Evolutionary conservation across 1,140 invertebrate species (phyloP).

Genomic region (Drosophila repleta): DNA sequence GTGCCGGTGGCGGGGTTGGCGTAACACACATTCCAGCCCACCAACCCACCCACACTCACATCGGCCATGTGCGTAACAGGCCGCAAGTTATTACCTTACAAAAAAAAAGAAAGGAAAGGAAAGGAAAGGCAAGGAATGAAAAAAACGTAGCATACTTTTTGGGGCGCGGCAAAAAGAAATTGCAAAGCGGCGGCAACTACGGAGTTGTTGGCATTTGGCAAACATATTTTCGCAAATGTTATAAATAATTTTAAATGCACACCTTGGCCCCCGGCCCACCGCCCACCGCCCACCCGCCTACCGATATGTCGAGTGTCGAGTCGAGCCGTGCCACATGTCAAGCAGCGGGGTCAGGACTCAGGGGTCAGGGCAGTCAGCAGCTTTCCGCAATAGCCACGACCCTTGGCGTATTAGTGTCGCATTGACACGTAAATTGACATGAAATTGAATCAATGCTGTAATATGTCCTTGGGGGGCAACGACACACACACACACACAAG

Average conservation of each 20-base stretch:
- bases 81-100: constrained; percentile 77
- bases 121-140: too few species aligned
- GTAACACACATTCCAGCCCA: constrained; percentile 47
- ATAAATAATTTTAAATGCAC: constrained; percentile 82
- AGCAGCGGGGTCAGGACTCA: constrained; percentile 15
- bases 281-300: too few species aligned
- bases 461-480: constrained; percentile 80
- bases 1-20: constrained; percentile 28
- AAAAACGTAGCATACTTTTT: constrained; percentile 42
- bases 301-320: not conserved
- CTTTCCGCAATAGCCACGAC: constrained; percentile 51
- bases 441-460: constrained; percentile 84
- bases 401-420: constrained; percentile 82
- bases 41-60: constrained; percentile 27
- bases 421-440: constrained; percentile 84
- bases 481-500: constrained; percentile 20
- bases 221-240: constrained; percentile 81
- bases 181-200: constrained; percentile 40
- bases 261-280: constrained; percentile 38
- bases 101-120: constrained; percentile 33
- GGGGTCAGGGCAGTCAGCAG: constrained; percentile 36
- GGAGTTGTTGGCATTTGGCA: constrained; percentile 59
- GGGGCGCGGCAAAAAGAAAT: constrained; percentile 47
- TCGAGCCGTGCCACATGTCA: constrained; percentile 19
- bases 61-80: constrained; percentile 63